Base-by-base conservation (phyloP, 2,113 vertebrate genomes). In the Chitala chitala region DNA sequence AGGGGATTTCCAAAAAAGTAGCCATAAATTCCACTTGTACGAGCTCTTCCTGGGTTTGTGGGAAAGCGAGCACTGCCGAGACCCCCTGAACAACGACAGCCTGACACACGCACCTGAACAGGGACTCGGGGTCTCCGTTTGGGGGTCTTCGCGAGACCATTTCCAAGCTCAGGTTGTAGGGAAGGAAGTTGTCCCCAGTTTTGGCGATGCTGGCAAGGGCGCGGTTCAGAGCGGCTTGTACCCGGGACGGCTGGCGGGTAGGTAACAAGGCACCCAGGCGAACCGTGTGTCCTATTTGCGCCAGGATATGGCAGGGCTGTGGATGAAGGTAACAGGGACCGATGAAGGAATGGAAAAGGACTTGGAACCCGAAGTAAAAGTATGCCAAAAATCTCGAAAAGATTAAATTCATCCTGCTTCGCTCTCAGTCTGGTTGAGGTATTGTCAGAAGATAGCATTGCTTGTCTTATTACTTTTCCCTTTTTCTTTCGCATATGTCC, bases 1-100 rank as follows among this genome's bases (percentile, higher is more conserved):
- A 87, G 2, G 95, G 94, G 78, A 94, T 88, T 83, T 91, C 87
- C 79, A 95, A 80, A 78, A 90, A 88, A 15, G 92, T 88, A 42
- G 93, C 88, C 86, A 95, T 82, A 82, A 96, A 90, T 66, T 94
- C 92, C 89, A 96, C 82, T 85, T 94, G 94, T 66, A 94, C 88
- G 74, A 96, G 86, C 86, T 95, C 93, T 29, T 92, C 89, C 13
- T 89, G 90, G 80, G 83, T 92, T 78, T 93, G 92, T 20, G 94
- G 93, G 85, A 96, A 93, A 33, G 92, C 93, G 70, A 95, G 86
- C 75, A 93, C 83, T 1, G 93, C 94, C 7, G 89, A 90, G 77
- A 94, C 92, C 33, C 93, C 93, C 53, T 90, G 92, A 51, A 84
- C 89, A 78, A 84, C 89, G 80, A 95, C 84, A 7, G 86, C 85